Base-by-base conservation (phyloP, 2,888 invertebrate species). In the Steromphala cineraria region DNA sequence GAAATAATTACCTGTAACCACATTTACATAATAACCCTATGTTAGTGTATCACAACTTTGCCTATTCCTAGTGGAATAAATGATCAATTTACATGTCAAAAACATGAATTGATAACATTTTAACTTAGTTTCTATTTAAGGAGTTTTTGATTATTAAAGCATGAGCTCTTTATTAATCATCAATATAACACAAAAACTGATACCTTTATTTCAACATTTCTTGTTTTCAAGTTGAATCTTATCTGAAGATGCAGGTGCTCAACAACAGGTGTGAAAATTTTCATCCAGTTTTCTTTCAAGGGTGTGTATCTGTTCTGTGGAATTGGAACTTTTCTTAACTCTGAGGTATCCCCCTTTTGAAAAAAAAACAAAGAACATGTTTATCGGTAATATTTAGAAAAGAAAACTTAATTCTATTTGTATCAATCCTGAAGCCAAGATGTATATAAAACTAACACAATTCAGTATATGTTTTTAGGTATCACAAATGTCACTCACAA, bases 211-310 rank as follows among this genome's bases (percentile, higher is more conserved):
- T 98, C 98, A 0, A 99, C 97, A 94, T 97, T 97, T 85, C 97
- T 95, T 0, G 97, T 96, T 94, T 97, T 98, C 79, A 98, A 95
- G 93, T 99, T 99, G 92, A 98, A 99, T 82, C 99, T 95, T 79
- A 98, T 96, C 94, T 99, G 98, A 24, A 99, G 94, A 84, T 98
- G 95, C 83, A 99, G 94, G 92, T 99, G 97, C 92, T 99, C 98
- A 0, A 99, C 99, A 52, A 99, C 95, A 0, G 99, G 99, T 75
- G 97, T 97, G 92, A 98, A 98, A 87, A 99, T 98, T 94, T 99
- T 98, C 93, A 98, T 94, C 99, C 99, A 99, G 91, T 97, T 97
- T 91, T 98, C 97, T 94, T 98, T 99, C 10, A 99, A 94, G 0
- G 99, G 98, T 10, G 97, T 96, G 90, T 97, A 98, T 93, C 99